Evolutionary conservation across 2,113 vertebrate genomes (phyloP), one percentile per base, ranked within the genome.

Genomic region (Sus scrofa): DNA sequence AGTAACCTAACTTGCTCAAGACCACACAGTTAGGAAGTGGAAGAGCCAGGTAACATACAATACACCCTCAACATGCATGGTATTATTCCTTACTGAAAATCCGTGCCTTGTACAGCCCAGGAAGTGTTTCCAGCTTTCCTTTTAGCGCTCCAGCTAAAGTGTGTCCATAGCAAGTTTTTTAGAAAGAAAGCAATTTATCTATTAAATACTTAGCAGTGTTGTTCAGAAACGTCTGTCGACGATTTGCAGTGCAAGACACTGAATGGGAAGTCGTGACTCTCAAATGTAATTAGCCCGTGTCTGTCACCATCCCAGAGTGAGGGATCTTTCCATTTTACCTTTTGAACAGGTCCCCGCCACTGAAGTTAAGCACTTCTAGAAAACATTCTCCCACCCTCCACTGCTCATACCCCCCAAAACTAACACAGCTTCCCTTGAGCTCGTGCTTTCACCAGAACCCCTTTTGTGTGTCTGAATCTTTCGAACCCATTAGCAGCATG

Each of bases 281-380:
- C 44, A 89, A 2, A 26, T 54, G 62, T 7, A 56, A 39, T 62
- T 94, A n/a, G 4, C 4, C n/a, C 63, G 74, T 20, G 30, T 54
- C 71, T 32, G 2, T 63, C 32, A 60, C 26, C 82, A 10, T 52
- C 74, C 60, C 30, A 78, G 32, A 54, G 54, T 56, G 22, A 77
- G 32, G 2, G 15, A 10, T 67, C n/a, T 60, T 89, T 62, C 37
- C 58, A 6, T 74, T 73, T 62, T 62, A 1, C 58, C 62, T 68
- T 93, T 86, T 86, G 52, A 86, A 34, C 39, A 56, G 39, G 2
- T 73, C 6, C 30, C 37, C 12, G 54, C 58, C 50, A 3, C 39
- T 54, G 27, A 19, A 83, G 89, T 63, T 22, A 83, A 89, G 14
- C 39, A 56, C 56, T 92, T 96, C n/a, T 77, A 62, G 70, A 87